Base-by-base conservation (phyloP, 2,888 invertebrate species). In the Ichneumoninae sp. region DNA sequence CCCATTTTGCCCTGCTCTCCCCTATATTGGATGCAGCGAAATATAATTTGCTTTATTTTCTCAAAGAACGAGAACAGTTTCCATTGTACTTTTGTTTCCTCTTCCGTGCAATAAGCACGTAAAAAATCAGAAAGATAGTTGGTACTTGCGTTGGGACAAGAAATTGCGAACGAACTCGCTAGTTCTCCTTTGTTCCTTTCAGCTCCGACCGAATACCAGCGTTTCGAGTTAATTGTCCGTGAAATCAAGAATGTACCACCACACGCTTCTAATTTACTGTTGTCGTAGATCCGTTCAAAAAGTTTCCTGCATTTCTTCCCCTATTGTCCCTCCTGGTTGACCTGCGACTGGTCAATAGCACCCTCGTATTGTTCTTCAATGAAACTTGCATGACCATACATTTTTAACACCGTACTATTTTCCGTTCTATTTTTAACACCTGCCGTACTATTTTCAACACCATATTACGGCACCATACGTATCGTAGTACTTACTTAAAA, bases 191-290 rank as follows among this genome's bases (percentile, higher is more conserved):
- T 70, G 72, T 76, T 62, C 78, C 65, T 54, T 60, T 50, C 76
- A 57, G 8, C 68, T 26, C 62, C 65, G 1, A 50, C 54, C 47
- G 72, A 80, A 71, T 69, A 72, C 80, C 79, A 70, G 71, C 40
- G 71, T 70, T 66, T 52, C 74, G 57, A 83, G 70, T 75, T 78
- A 85, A 85, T 85, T 80, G 68, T 52, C 85, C 80, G 78, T 78
- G 80, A 81, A 85, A 85, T 85, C 57, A 71, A 81, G 85, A 83
- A 83, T 75, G 70, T 47, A 50, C 30, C 78, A 19, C 69, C 44
- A 44, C 57, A 75, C 65, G 70, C 78, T 83, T 65, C 66, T 71
- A 76, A 82, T 84, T 79, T 68, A 83, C 60, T 69, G 62, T 19
- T 52, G 65, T 69, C 65, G 71, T 19, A 44, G 62, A 82, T 7